These are phyloP conservation scores for Hypselothyrea guttata DNA, from an alignment of 2,888 invertebrate species.

Conservation along the genomic window DNA sequence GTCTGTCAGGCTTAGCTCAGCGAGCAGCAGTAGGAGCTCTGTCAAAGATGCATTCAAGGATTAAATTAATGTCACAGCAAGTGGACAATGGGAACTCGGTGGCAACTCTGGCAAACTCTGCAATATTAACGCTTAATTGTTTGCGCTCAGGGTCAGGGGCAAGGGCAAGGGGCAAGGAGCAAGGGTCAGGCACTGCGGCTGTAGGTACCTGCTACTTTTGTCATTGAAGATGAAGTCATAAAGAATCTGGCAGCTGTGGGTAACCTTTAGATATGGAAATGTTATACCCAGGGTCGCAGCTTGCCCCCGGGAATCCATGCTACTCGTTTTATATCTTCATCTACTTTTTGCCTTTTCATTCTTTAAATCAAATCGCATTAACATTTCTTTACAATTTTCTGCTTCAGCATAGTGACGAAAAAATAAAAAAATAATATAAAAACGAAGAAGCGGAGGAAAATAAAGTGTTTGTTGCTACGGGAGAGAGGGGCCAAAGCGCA, in stretches of 20 bases:
- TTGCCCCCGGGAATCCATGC: slow-evolving; percentile 44
- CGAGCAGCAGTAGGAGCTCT: slow-evolving; percentile 32
- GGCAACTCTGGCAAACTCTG: slow-evolving; percentile 14
- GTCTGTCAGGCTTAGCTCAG: slow-evolving; percentile 34
- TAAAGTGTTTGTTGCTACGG: slow-evolving; percentile 69
- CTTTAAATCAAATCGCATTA: slow-evolving; percentile 78
- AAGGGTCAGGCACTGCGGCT: background rate
- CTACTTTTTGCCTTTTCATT: slow-evolving; percentile 57
- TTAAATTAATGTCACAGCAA: slow-evolving; percentile 77
- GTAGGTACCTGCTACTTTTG: slow-evolving; percentile 25
- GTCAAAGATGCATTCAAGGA: slow-evolving; percentile 78
- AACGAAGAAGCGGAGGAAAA: slow-evolving; percentile 7
- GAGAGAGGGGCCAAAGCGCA: slow-evolving; percentile 56
- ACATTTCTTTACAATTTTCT: slow-evolving; percentile 76
- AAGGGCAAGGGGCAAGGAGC: too few species aligned
- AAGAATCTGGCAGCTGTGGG: slow-evolving; percentile 48
- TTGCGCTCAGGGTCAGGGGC: slow-evolving; percentile 16
- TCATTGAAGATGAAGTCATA: slow-evolving; percentile 62
- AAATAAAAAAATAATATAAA: slow-evolving; percentile 24
- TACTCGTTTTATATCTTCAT: background rate
- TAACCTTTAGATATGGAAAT: slow-evolving; percentile 72
- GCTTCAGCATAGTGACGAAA: slow-evolving; percentile 66
- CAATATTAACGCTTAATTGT: slow-evolving; percentile 74
- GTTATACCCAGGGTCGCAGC: slow-evolving; percentile 56
- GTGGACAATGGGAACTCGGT: slow-evolving; percentile 57